These are phyloP conservation scores for Popillia japonica DNA, from an alignment of 1,140 invertebrate genomes.

Conservation along the genomic window DNA sequence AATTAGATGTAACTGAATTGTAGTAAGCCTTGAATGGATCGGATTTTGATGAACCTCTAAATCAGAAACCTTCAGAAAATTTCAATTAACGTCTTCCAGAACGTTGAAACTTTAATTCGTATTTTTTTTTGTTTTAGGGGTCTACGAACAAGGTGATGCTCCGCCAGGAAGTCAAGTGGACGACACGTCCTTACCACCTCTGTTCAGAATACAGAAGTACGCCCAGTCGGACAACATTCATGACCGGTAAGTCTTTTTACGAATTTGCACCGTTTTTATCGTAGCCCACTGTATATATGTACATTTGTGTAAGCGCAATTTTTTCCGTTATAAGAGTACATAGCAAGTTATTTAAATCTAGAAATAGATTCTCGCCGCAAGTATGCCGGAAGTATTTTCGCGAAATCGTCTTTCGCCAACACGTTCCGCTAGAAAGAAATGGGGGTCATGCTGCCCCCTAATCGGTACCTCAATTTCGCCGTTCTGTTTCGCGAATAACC, in stretches of 20 bases:
- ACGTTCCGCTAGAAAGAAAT: background rate
- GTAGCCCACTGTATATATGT: no score
- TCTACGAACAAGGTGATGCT: conserved; percentile 54
- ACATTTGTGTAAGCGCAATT: no score
- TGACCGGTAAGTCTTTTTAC: conserved; percentile 51
- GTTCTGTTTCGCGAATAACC: background rate
- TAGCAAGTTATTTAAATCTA: conserved; percentile 17
- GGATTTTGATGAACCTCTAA: no score
- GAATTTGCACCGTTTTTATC: no score
- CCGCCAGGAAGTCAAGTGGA: conserved; percentile 43
- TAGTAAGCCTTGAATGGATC: no score
- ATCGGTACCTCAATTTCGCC: conserved; percentile 3
- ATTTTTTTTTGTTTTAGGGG: conserved; percentile 47
- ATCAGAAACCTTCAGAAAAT: no score
- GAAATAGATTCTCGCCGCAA: background rate
- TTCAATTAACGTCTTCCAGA: no score
- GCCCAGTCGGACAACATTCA: conserved; percentile 49
- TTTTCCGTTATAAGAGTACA: no score
- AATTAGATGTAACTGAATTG: no score
- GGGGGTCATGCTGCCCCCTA: background rate
- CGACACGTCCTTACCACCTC: conserved; percentile 47
- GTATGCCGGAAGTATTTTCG: background rate
- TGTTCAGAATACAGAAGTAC: conserved; percentile 52
- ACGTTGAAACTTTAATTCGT: background rate
- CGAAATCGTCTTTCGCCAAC: background rate